These are phyloP conservation scores for Drosophila greeni DNA, from an alignment of 2,888 invertebrate genomes.

Conservation along the genomic window DNA sequence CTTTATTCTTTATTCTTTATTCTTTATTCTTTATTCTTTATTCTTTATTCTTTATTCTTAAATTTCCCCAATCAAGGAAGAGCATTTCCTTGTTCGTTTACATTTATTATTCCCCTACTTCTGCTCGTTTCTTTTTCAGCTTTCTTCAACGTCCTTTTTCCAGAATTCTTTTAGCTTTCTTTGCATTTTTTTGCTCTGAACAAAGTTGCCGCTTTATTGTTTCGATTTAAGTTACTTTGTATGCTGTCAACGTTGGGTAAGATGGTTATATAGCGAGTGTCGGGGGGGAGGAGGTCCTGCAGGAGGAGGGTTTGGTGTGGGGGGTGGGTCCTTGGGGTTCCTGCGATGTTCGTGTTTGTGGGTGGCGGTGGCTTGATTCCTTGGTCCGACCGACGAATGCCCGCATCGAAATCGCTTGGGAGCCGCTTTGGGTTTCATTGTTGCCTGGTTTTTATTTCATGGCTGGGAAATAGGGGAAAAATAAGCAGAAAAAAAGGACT, in stretches of 20 bases:
- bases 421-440: slow-evolving; percentile 73
- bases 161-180: slow-evolving; percentile 48
- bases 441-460: slow-evolving; percentile 71
- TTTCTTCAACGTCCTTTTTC: slow-evolving; percentile 17
- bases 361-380: slow-evolving; percentile 19
- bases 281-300: slow-evolving; percentile 8
- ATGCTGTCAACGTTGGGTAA: slow-evolving; percentile 77
- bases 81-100: slow-evolving; percentile 3
- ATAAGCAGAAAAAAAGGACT: slow-evolving; percentile 13
- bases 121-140: slow-evolving; percentile 28
- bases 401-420: slow-evolving; percentile 74
- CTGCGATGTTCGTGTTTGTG: slow-evolving; percentile 6
- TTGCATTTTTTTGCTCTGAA: slow-evolving; percentile 56
- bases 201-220: slow-evolving; percentile 76
- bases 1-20: neutral
- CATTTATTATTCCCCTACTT: slow-evolving; percentile 4
- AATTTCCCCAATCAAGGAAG: neutral
- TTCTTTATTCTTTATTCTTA: neutral
- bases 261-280: slow-evolving; percentile 43
- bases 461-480: slow-evolving; percentile 31
- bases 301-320: slow-evolving; percentile 1
- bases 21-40: neutral
- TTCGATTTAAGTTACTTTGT: slow-evolving; percentile 78
- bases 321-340: neutral
- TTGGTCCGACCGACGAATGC: slow-evolving; percentile 52